These are phyloP conservation scores for Agriopis marginaria DNA, from an alignment of 2,888 invertebrate genomes.

Conservation along the genomic window DNA sequence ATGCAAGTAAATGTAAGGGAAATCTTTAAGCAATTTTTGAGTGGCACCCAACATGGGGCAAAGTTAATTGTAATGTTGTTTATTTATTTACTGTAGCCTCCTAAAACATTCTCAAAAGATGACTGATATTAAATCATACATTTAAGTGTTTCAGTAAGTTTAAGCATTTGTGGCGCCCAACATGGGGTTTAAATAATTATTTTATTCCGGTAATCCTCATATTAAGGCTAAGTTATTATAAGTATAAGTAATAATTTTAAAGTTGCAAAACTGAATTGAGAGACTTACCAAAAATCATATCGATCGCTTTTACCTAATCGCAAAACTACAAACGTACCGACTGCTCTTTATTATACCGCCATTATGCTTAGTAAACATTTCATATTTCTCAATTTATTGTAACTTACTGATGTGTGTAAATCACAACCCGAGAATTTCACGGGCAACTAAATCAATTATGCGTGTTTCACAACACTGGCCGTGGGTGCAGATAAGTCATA, in stretches of 20 bases:
- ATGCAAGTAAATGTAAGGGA: background rate
- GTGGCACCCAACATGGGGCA: constrained; percentile 3
- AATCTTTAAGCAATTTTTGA: background rate
- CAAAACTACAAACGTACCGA: constrained; percentile 13
- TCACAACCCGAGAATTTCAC: constrained; percentile 72
- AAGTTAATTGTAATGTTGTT: background rate
- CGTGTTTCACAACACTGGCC: constrained; percentile 63
- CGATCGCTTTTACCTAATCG: background rate
- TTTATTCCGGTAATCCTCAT: too few species aligned
- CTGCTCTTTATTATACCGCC: constrained; percentile 27
- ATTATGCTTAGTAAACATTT: constrained; percentile 27
- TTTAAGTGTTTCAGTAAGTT: too few species aligned
- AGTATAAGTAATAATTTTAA: background rate
- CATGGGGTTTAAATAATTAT: too few species aligned
- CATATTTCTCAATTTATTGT: constrained; percentile 51
- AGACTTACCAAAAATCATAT: background rate
- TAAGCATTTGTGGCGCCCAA: too few species aligned
- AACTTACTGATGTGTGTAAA: constrained; percentile 62
- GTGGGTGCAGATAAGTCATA: background rate
- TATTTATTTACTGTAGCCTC: too few species aligned
- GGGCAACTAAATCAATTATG: constrained; percentile 82
- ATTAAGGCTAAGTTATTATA: too few species aligned
- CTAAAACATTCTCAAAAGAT: too few species aligned
- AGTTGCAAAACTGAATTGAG: background rate
- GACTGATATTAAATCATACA: too few species aligned